These are phyloP conservation scores for Melospiza georgiana DNA, from an alignment of 2,113 vertebrate genomes.

Conservation along the genomic window DNA sequence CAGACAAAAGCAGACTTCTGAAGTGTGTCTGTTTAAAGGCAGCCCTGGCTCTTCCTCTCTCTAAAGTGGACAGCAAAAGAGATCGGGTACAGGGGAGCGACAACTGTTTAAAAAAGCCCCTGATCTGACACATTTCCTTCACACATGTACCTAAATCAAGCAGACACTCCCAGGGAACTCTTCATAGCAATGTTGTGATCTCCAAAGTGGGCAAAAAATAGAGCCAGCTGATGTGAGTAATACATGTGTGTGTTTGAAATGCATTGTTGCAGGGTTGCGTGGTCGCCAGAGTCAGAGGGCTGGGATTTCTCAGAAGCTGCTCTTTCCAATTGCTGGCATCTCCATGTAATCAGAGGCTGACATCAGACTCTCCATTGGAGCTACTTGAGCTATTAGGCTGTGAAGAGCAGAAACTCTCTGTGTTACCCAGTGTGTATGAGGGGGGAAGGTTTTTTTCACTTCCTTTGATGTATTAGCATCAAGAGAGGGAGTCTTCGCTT, in stretches of 20 bases:
- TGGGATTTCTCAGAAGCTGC: conserved; percentile 8
- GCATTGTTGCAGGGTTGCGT: neutral
- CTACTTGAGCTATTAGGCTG: conserved; percentile 55
- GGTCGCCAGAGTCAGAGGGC: conserved; percentile 8
- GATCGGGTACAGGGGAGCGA: accelerated
- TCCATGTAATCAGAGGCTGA: conserved; percentile 38
- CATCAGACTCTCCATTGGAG: conserved; percentile 48
- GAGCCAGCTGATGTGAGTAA: neutral
- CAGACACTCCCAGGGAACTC: neutral
- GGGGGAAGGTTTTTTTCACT: conserved; percentile 19
- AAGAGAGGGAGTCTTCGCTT: conserved; percentile 55
- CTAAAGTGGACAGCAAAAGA: neutral
- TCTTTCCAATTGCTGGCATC: conserved; percentile 53
- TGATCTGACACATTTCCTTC: neutral
- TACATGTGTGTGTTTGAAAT: neutral
- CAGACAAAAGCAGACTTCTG: neutral
- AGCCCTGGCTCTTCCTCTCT: neutral
- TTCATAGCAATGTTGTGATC: neutral
- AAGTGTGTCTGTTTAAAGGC: neutral
- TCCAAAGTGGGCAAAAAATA: neutral
- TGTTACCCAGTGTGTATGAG: conserved; percentile 10
- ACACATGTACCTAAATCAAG: neutral
- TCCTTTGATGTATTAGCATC: conserved; percentile 63
- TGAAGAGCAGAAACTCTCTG: conserved; percentile 59
- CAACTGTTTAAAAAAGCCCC: neutral